phyloP scores from a whole-genome alignment of 2,113 vertebrate genomes.

The Rhizomys pruinosus region DNA sequence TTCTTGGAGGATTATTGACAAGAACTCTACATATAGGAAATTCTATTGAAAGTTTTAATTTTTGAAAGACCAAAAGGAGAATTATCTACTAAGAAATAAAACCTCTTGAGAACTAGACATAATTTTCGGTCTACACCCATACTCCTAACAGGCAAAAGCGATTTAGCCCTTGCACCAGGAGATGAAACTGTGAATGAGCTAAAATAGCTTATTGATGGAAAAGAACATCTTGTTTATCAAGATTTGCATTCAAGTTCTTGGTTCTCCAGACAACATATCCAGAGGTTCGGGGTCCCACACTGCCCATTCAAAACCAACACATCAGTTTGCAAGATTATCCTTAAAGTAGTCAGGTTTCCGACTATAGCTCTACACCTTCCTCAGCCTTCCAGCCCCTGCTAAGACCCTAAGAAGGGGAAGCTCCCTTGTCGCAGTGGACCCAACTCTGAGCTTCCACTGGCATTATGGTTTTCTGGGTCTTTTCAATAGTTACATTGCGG shows the following conservation, averaged over 20 bases:
- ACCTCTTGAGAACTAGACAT: background rate
- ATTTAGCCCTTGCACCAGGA: background rate
- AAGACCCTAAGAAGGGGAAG: background rate
- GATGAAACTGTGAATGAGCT: background rate
- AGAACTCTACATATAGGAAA: background rate
- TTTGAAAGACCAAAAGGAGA: background rate
- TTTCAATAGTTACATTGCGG: background rate
- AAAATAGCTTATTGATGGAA: background rate
- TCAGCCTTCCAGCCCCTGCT: background rate
- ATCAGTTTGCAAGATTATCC: background rate
- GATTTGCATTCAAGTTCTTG: background rate
- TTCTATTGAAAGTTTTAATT: background rate
- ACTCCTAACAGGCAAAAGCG: background rate
- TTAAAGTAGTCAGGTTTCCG: background rate
- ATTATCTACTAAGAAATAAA: constrained; percentile 5
- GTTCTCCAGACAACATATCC: background rate
- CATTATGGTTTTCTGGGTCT: background rate
- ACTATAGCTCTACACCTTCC: background rate
- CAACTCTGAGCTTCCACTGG: background rate
- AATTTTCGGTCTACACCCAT: background rate
- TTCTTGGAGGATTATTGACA: background rate
- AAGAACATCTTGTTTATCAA: background rate
- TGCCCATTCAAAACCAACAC: background rate
- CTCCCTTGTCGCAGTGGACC: no score
- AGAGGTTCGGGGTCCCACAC: background rate